A percentile compares a stretch with the other conserved stretches of the same genome.
These are phyloP conservation scores for Malacoctenus gilli DNA, from an alignment of 2,797 vertebrate genomes.

Conservation along the genomic window DNA sequence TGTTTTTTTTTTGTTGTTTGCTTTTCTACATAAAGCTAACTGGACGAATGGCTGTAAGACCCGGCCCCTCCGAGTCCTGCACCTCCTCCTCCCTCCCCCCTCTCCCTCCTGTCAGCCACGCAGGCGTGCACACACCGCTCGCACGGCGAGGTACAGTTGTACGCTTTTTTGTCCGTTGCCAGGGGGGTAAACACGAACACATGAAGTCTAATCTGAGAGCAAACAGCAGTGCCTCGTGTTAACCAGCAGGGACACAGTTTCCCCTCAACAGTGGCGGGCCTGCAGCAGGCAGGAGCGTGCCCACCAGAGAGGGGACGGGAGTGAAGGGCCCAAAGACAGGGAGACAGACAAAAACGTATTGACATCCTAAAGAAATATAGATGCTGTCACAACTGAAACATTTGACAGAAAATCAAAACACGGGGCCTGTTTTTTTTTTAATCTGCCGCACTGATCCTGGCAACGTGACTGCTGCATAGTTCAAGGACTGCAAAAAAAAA, in stretches of 20 bases:
- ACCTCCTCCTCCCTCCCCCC: slow-evolving; percentile 7
- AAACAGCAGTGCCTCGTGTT: slow-evolving; percentile 61
- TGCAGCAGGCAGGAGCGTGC: slow-evolving; percentile 22
- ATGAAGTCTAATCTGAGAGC: slow-evolving; percentile 60
- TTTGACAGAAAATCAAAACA: no score
- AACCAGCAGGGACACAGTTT: slow-evolving; percentile 58
- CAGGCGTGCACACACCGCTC: slow-evolving; percentile 10
- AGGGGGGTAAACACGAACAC: slow-evolving; percentile 67
- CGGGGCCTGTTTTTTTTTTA: no score
- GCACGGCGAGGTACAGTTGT: slow-evolving; percentile 46
- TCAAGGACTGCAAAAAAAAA: no score
- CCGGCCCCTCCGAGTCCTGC: slow-evolving; percentile 21
- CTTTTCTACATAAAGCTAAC: background rate
- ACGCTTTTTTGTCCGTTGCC: slow-evolving; percentile 53
- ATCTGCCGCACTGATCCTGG: no score
- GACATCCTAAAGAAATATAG: background rate
- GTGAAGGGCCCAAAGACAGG: background rate
- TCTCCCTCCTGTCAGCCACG: slow-evolving; percentile 7
- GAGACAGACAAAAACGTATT: background rate
- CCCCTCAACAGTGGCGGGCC: slow-evolving; percentile 32
- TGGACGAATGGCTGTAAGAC: slow-evolving; percentile 27
- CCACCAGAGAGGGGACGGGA: slow-evolving; percentile 4
- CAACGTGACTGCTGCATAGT: no score
- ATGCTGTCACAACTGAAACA: no score
- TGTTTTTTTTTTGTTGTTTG: no score